phyloP scores from a whole-genome alignment of 2,113 vertebrate genomes.

The Phoxinus phoxinus region DNA sequence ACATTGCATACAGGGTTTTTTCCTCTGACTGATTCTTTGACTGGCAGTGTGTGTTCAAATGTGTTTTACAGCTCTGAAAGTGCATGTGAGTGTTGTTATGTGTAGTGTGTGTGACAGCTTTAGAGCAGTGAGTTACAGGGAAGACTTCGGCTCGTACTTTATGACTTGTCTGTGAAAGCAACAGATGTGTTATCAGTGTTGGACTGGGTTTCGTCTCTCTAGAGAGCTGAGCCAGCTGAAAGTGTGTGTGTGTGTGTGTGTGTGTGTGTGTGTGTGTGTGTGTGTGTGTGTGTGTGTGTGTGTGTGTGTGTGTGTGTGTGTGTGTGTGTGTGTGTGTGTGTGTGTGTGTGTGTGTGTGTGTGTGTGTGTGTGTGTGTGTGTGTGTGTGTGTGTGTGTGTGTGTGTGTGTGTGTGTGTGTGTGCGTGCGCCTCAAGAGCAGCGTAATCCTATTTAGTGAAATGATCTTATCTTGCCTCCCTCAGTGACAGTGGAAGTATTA shows the following conservation, averaged over 20 bases:
- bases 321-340: conserved; percentile 4
- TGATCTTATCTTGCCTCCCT: conserved; percentile 75
- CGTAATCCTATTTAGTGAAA: conserved; percentile 75
- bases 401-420: conserved; percentile 53
- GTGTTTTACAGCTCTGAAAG: conserved; percentile 1
- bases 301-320: conserved; percentile 25
- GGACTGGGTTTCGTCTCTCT: conserved; percentile 63
- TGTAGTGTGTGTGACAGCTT: neutral
- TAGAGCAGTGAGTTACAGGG: neutral
- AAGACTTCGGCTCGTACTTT: conserved; percentile 6
- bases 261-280: conserved; percentile 32
- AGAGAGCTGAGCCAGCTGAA: conserved; percentile 47
- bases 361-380: conserved; percentile 6
- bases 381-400: conserved; percentile 46
- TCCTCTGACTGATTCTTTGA: neutral
- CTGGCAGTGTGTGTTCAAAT: neutral
- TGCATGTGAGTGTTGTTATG: neutral
- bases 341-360: conserved; percentile 46
- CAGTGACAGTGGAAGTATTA: conserved; percentile 68
- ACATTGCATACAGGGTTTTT: too few relatives aligned
- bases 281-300: conserved; percentile 36
- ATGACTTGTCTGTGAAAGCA: conserved; percentile 49
- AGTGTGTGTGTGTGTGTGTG: conserved; percentile 1
- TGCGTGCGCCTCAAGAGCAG: conserved; percentile 63
- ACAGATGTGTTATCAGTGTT: conserved; percentile 55